These are phyloP conservation scores for Tetramorium bicarinatum DNA, from an alignment of 2,888 invertebrate genomes.

Conservation along the genomic window DNA sequence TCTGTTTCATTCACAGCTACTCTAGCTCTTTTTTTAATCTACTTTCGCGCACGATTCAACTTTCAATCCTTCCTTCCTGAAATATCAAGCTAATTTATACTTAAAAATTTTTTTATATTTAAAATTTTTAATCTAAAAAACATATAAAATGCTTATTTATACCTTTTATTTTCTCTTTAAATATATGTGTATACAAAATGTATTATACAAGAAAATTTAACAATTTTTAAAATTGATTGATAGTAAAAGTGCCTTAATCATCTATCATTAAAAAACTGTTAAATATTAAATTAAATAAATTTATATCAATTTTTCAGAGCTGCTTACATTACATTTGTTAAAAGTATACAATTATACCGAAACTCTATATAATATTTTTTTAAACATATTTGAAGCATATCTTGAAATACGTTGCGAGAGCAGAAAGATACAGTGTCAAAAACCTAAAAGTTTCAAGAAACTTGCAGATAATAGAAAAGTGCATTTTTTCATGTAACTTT, in stretches of 20 bases:
- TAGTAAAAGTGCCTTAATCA: not conserved
- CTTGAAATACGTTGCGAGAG: not conserved
- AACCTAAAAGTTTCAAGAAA: constrained; percentile 5
- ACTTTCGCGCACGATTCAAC: not conserved
- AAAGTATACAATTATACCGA: not conserved
- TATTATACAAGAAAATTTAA: not conserved
- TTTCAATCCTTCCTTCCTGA: constrained; percentile 13
- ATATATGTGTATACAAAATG: not conserved
- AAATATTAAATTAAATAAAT: not conserved
- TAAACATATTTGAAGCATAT: not conserved
- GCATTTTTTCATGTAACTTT: not conserved
- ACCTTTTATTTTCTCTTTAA: not conserved
- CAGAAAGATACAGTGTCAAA: not conserved
- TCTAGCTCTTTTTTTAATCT: constrained; percentile 23
- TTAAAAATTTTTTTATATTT: constrained; percentile 8
- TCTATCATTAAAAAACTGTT: not conserved
- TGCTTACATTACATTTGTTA: not conserved
- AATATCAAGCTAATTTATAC: not conserved
- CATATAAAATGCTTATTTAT: not conserved
- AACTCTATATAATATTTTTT: not conserved
- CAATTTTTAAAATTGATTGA: not conserved
- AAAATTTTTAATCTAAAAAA: not conserved
- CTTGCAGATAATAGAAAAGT: not conserved
- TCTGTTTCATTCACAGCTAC: constrained; percentile 46
- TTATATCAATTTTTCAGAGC: not conserved